Percentiles rank a stretch among this genome's conserved stretches.
Evolutionary conservation across 2,113 vertebrate species (phyloP).

Genomic region (Cygnus buccinator): DNA sequence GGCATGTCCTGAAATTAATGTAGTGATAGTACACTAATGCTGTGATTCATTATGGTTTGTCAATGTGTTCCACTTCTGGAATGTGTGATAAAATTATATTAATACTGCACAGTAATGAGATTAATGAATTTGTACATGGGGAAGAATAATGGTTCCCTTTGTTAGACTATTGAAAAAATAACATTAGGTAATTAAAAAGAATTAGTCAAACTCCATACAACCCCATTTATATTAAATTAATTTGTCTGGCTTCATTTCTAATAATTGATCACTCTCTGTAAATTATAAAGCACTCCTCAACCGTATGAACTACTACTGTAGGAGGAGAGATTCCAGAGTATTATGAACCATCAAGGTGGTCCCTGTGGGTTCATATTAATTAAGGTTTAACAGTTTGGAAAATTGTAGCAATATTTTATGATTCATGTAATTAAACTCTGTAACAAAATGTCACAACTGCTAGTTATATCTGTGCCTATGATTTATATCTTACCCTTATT

Average conservation of each 20-base stretch:
- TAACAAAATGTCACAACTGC: slow-evolving; percentile 81
- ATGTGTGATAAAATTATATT: slow-evolving; percentile 99
- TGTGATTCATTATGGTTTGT: slow-evolving; percentile 88
- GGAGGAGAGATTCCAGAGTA: slow-evolving; percentile 70
- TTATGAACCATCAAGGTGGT: slow-evolving; percentile 82
- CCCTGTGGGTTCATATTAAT: slow-evolving; percentile 84
- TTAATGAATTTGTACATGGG: slow-evolving; percentile 92
- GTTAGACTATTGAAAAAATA: slow-evolving; percentile 92
- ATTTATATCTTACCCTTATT: slow-evolving; percentile 78
- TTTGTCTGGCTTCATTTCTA: slow-evolving; percentile 88
- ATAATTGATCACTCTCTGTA: slow-evolving; percentile 82
- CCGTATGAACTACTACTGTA: slow-evolving; percentile 65
- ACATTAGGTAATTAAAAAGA: slow-evolving; percentile 97
- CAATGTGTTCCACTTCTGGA: slow-evolving; percentile 91
- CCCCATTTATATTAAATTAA: slow-evolving; percentile 98
- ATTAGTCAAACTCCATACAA: slow-evolving; percentile 94
- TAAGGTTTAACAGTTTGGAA: slow-evolving; percentile 85
- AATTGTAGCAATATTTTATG: slow-evolving; percentile 87
- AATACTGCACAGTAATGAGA: slow-evolving; percentile 98
- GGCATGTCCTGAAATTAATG: slow-evolving; percentile 84
- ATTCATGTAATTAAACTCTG: slow-evolving; percentile 86
- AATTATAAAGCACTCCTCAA: slow-evolving; percentile 78
- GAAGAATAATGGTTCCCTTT: slow-evolving; percentile 84
- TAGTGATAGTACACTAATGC: slow-evolving; percentile 78
- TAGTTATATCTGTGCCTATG: slow-evolving; percentile 79